Evolutionary conservation across 2,888 invertebrate species (phyloP), one percentile per base, ranked within the genome.

Genomic region (Nemapogon koenigi): DNA sequence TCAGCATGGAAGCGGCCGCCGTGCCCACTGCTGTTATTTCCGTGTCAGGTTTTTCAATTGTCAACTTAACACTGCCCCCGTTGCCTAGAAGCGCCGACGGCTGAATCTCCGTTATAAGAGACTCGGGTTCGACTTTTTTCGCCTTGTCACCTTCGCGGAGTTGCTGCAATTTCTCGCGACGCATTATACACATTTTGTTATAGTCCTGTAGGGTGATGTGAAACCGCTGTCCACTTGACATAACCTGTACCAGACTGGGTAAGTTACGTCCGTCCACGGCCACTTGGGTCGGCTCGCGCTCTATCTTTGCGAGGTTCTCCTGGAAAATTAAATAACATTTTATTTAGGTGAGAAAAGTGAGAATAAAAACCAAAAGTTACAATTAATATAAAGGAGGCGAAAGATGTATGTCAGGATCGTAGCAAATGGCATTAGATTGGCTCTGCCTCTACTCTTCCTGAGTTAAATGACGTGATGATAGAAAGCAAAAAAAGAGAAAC

Each of bases 121-220:
- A 50, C 1, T 43, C 39, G 0, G 33, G 7, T 16, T 46, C 42
- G 1, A 35, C 28, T 10, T 2, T 62, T 65, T 1, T 65, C 57
- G 0, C 50, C 42, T 55, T 62, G 30, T 69, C 63, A 0, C 65
- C 64, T 54, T 83, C 82, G 37, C 82, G 81, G 17, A 86, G 72
- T 19, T 83, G 83, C 50, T 85, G 80, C 2, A 87, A 64, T 44
- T 86, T 84, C 56, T 87, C 88, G 1, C 86, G 71, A 4, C 88
- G 78, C 59, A 88, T 81, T 39, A 87, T 81, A 59, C 88, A 88
- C 88, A 89, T 88, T 46, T 89, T 88, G 62, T 89, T 90, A 64
- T 89, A 90, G 53, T 91, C 90, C 35, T 87, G 85, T 22, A 90
- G 81, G 2, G 89, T 89, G 49, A 91, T 86, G 57, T 90, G 88